Percentiles rank a stretch among this genome's conserved stretches.
Evolutionary conservation across 1,140 invertebrate genomes (phyloP).

Genomic region (Hypothenemus hampei): DNA sequence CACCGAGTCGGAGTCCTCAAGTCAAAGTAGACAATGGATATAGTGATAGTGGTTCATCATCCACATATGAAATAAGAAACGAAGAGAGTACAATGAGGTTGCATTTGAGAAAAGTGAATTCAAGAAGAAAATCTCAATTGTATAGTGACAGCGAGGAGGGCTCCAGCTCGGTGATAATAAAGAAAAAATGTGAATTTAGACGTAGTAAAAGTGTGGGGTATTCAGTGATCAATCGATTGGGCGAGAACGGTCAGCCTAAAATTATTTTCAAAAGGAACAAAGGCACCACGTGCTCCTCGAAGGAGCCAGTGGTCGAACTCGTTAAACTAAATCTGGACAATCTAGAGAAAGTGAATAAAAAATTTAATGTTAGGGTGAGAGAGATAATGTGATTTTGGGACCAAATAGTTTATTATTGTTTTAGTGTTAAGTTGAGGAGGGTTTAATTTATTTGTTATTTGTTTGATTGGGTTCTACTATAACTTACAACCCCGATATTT

Average conservation of each 20-base stretch:
- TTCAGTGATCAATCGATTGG: conserved; percentile 26
- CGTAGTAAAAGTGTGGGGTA: too few species aligned
- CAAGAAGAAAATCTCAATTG: conserved; percentile 23
- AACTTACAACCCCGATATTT: not conserved
- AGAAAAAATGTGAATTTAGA: conserved; percentile 23
- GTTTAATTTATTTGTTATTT: not conserved
- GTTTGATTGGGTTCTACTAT: not conserved
- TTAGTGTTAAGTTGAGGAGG: not conserved
- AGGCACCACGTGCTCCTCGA: conserved; percentile 1
- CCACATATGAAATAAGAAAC: conserved; percentile 23
- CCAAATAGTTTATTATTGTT: conserved; percentile 28
- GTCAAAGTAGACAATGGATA: too few species aligned
- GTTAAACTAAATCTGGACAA: conserved; percentile 32
- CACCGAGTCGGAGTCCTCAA: conserved; percentile 6
- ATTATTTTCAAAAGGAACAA: conserved; percentile 37
- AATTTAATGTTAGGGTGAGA: conserved; percentile 25
- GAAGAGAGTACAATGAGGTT: conserved; percentile 27
- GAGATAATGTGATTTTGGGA: conserved; percentile 32
- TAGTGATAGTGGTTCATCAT: too few species aligned
- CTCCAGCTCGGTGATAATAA: conserved; percentile 14
- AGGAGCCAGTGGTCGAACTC: conserved; percentile 34
- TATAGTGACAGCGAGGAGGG: conserved; percentile 7
- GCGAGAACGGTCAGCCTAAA: conserved; percentile 35
- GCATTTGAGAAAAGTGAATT: conserved; percentile 29
- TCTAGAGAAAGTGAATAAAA: conserved; percentile 28